Evolutionary conservation across 2,797 vertebrate genomes (phyloP).

Genomic region (Synaphobranchus kaupii): DNA sequence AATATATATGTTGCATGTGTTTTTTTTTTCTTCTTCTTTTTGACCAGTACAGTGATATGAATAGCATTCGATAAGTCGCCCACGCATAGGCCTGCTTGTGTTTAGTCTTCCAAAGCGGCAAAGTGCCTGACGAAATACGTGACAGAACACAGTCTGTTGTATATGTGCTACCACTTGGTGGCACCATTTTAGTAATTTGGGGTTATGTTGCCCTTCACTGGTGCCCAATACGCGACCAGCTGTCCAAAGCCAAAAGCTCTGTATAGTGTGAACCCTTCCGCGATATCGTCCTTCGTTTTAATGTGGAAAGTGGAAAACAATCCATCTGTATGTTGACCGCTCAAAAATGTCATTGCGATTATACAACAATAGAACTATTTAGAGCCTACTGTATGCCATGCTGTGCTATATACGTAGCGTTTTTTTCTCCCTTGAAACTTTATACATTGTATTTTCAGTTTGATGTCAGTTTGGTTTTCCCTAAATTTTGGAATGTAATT

Average conservation of each 20-base stretch:
- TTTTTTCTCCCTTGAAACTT: no score
- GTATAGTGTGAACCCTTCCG: neutral
- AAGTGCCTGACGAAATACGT: neutral
- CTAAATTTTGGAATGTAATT: no score
- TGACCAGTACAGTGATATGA: neutral
- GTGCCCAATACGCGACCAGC: neutral
- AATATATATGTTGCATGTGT: neutral
- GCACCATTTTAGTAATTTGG: slow-evolving; percentile 43
- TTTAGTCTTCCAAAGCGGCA: neutral
- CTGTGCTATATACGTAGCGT: no score
- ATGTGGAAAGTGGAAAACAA: neutral
- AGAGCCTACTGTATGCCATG: no score
- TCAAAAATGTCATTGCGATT: neutral
- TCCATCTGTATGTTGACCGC: neutral
- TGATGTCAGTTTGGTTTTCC: no score
- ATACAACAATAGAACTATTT: no score
- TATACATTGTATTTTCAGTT: no score
- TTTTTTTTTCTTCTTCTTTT: neutral
- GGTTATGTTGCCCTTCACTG: neutral
- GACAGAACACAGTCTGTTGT: neutral
- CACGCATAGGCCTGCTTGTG: neutral
- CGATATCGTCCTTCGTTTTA: neutral
- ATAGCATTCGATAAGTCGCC: neutral
- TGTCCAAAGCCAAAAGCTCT: neutral
- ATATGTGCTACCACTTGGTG: slow-evolving; percentile 42